Conservation (phyloP, 2,888 invertebrate species). For the Aphodius sticticus region DNA sequence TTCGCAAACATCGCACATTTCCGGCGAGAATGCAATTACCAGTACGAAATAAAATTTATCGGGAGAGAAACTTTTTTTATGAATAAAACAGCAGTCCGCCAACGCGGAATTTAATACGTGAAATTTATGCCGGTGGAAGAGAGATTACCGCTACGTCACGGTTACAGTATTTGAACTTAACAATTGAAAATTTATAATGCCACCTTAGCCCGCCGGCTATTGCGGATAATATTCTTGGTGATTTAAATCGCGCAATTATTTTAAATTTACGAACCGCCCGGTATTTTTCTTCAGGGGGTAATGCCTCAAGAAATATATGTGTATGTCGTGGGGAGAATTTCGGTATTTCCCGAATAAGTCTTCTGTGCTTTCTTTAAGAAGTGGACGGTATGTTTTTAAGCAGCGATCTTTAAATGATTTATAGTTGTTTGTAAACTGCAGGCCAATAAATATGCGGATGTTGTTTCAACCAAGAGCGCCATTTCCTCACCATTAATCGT, state of each 20-base stretch:
- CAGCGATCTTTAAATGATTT: no score
- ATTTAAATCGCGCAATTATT: slow-evolving; percentile 31
- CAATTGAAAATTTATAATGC: slow-evolving; percentile 37
- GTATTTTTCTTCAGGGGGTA: not conserved
- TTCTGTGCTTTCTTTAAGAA: no score
- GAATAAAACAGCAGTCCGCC: not conserved
- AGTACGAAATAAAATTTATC: not conserved
- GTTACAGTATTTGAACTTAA: slow-evolving; percentile 33
- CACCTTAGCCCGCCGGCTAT: slow-evolving; percentile 32
- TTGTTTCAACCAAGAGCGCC: no score
- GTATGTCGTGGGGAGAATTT: not conserved
- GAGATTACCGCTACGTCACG: slow-evolving; percentile 28
- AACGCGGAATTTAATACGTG: slow-evolving; percentile 30
- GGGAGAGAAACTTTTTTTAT: not conserved
- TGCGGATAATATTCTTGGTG: slow-evolving; percentile 33
- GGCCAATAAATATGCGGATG: no score
- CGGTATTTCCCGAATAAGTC: not conserved
- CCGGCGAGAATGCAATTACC: not conserved
- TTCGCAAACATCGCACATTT: not conserved
- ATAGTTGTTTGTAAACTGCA: no score
- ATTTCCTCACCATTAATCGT: no score
- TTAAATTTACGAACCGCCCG: slow-evolving; percentile 31
- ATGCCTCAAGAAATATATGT: not conserved
- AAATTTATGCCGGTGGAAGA: slow-evolving; percentile 33
- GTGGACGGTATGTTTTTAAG: no score